These are phyloP conservation scores for Drosophila atripex DNA, from an alignment of 2,888 invertebrate species.

Conservation along the genomic window DNA sequence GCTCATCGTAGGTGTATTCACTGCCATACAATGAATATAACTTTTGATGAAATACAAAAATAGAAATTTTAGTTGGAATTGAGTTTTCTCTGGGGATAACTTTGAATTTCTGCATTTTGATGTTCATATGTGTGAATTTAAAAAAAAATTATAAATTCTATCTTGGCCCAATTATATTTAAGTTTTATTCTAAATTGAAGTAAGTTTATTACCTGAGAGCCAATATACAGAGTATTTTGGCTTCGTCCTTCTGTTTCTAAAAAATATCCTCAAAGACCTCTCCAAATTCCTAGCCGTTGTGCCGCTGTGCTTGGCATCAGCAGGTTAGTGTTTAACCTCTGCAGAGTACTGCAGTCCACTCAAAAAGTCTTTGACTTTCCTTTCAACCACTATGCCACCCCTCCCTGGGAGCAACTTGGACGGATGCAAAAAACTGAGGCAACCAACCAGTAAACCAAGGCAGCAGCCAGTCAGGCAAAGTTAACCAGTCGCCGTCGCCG, in stretches of 20 bases:
- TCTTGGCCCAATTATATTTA: no score
- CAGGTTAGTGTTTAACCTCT: conserved; percentile 72
- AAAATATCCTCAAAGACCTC: neutral
- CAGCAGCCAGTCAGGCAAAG: conserved; percentile 50
- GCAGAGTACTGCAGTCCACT: conserved; percentile 76
- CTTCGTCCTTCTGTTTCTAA: neutral
- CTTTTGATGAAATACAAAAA: conserved; percentile 9
- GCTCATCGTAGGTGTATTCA: conserved; percentile 17
- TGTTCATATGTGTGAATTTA: neutral
- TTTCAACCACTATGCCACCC: conserved; percentile 13
- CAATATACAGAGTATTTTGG: conserved; percentile 1
- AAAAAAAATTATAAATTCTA: neutral
- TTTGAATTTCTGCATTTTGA: neutral
- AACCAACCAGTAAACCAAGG: conserved; percentile 51
- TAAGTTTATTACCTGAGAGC: no score
- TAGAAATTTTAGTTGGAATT: neutral
- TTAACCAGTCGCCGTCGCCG: conserved; percentile 47
- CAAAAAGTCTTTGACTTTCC: conserved; percentile 77
- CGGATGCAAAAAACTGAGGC: conserved; percentile 34
- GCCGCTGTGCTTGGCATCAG: conserved; percentile 53
- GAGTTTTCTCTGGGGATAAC: neutral
- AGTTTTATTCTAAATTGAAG: no score
- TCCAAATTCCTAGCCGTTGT: conserved; percentile 46
- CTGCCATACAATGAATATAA: conserved; percentile 6
- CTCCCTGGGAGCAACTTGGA: conserved; percentile 3